Percentiles rank a stretch among this genome's conserved stretches.
phyloP scores from a whole-genome alignment of 2,797 vertebrate species.

The Artibeus jamaicensis region DNA sequence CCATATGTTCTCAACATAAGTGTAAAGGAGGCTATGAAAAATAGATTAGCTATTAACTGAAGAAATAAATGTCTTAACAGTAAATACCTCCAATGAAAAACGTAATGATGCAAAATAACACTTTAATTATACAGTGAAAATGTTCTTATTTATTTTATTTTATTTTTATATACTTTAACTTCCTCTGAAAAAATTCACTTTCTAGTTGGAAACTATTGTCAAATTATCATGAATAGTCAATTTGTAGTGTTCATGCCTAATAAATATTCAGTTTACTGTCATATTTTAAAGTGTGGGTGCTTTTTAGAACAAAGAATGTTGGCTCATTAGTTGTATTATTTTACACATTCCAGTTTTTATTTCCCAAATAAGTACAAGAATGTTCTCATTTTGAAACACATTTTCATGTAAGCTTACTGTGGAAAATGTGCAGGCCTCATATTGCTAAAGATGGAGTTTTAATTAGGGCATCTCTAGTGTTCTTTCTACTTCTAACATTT shows the following conservation, averaged over 20 bases:
- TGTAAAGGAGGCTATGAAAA: neutral
- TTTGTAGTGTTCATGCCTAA: neutral
- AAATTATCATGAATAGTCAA: neutral
- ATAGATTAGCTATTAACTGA: neutral
- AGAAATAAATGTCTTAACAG: neutral
- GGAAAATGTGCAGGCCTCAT: slow-evolving; percentile 22
- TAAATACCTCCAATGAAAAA: neutral
- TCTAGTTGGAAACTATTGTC: neutral
- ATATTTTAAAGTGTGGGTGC: slow-evolving; percentile 27
- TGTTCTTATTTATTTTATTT: neutral
- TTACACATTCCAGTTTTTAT: slow-evolving; percentile 15
- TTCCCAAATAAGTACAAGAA: slow-evolving; percentile 22
- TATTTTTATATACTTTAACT: neutral
- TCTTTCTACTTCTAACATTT: slow-evolving; percentile 54
- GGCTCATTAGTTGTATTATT: slow-evolving; percentile 1
- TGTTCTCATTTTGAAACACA: neutral
- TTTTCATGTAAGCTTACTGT: slow-evolving; percentile 50
- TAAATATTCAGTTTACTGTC: neutral
- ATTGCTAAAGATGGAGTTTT: slow-evolving; percentile 42
- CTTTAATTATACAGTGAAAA: neutral
- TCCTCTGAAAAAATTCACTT: neutral
- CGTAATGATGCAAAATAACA: neutral
- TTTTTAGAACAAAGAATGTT: slow-evolving; percentile 13
- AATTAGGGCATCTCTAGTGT: slow-evolving; percentile 53
- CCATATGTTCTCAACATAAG: neutral